A percentile compares a stretch with the other conserved stretches of the same genome.
Evolutionary conservation across 1,140 invertebrate genomes (phyloP).

Genomic region (Propsilocerus akamusi): DNA sequence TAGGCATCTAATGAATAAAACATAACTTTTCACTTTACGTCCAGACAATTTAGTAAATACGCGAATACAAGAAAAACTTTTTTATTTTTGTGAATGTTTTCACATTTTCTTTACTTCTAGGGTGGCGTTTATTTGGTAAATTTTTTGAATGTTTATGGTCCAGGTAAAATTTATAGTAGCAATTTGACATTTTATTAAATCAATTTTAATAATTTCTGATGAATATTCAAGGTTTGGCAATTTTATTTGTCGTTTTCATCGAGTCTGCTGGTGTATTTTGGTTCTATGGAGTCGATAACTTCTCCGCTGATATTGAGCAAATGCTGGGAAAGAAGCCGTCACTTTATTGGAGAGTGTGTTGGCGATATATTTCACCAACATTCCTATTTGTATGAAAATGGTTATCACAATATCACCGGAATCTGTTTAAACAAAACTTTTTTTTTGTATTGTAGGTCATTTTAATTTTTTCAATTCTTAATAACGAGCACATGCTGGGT

Average conservation of each 20-base stretch:
- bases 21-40: no score
- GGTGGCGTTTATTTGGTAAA: constrained; percentile 92
- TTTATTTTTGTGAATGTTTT: constrained; percentile 1
- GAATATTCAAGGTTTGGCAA: constrained; percentile 48
- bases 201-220: no score
- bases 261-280: constrained; percentile 92
- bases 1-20: constrained; percentile 1
- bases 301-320: constrained; percentile 71
- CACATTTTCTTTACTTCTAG: constrained; percentile 18
- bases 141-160: constrained; percentile 86
- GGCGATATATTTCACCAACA: constrained; percentile 76
- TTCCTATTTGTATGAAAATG: constrained; percentile 44
- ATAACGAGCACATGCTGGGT: constrained; percentile 74
- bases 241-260: constrained; percentile 90
- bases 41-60: no score
- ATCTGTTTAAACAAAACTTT: background rate
- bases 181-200: no score
- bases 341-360: constrained; percentile 82
- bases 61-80: no score
- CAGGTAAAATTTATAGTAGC: constrained; percentile 30
- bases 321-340: constrained; percentile 82
- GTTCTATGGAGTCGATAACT: constrained; percentile 84
- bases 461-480: constrained; percentile 76
- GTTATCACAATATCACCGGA: background rate
- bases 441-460: constrained; percentile 47